Percentiles rank a stretch among this genome's conserved stretches.
Conservation (phyloP, 2,113 vertebrate genomes). For the Mormyrus iriodes region DNA sequence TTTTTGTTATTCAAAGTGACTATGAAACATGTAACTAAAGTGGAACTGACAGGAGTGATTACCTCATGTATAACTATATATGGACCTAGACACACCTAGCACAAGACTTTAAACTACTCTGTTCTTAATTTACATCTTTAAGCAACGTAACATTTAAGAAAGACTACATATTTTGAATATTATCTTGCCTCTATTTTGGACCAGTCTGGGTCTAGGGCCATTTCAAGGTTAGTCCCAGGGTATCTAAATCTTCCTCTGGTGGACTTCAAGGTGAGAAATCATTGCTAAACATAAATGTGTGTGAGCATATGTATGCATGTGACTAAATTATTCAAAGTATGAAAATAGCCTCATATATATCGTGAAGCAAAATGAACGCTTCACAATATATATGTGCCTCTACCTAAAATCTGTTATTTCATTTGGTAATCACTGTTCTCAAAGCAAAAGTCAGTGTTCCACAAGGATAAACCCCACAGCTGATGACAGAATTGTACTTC, state of each 20-base stretch:
- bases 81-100: not conserved
- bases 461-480: not conserved
- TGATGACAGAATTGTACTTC: not conserved
- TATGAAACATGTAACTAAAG: not conserved
- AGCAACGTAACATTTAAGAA: not conserved
- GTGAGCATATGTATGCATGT: not conserved
- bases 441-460: not conserved
- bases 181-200: not conserved
- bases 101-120: not conserved
- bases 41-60: slow-evolving; percentile 1
- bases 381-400: not conserved
- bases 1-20: not conserved
- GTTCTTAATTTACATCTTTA: not conserved
- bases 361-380: not conserved
- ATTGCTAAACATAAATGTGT: not conserved
- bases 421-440: not conserved
- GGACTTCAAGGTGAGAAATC: not conserved
- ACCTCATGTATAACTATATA: not conserved
- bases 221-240: not conserved
- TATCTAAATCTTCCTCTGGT: not conserved
- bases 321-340: not conserved
- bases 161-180: not conserved
- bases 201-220: not conserved
- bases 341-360: not conserved
- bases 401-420: not conserved